Base-by-base conservation (phyloP, 2,113 vertebrate genomes). In the Morphnarchus princeps region DNA sequence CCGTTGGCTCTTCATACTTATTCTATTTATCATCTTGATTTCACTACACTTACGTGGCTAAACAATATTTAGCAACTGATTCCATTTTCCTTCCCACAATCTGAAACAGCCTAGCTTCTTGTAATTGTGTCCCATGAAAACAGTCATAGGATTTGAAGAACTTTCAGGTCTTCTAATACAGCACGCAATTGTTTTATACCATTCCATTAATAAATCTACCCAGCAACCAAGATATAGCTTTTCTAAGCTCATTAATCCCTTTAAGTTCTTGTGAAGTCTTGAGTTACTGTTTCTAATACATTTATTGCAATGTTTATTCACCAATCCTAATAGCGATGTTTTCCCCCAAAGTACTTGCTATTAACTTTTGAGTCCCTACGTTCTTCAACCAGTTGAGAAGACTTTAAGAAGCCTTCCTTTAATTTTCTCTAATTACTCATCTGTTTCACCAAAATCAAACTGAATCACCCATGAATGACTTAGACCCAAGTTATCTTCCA, bases 11-110 rank as follows among this genome's bases (percentile, higher is more conserved):
- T 54, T 84, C 20, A 57, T 3, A 61, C 4, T 47, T 69, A 16
- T 31, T 74, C 45, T 59, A 3, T 59, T 83, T 21, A 6, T 25
- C 16, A 26, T 86, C 12, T 65, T 65, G 50, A 43, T 29, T 57
- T 5, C 6, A 2, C 36, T 29, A 5, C 11, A 32, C 3, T 81
- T 50, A 13, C 3, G 5, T 3, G 5, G 22, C 20, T 65, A 21
- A 84, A 55, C 7, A 61, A 7, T 9, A 62, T 14, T 59, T 70
- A 70, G 50, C 4, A 31, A 52, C 4, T 8, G 9, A 74, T 66
- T 36, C 24, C 4, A 26, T 73, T 43, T 91, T 70, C 36, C 16
- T 81, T 62, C 43, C 38, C 24, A 19, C 49, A 20, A 38, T 7
- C 6, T 43, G 18, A 29, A 66, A 34, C 22, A 74, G 61, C 6